Percentiles rank a stretch among this genome's conserved stretches.
phyloP scores from a whole-genome alignment of 92 coral and sea anemone species.

The Epizoanthus stellaris region DNA sequence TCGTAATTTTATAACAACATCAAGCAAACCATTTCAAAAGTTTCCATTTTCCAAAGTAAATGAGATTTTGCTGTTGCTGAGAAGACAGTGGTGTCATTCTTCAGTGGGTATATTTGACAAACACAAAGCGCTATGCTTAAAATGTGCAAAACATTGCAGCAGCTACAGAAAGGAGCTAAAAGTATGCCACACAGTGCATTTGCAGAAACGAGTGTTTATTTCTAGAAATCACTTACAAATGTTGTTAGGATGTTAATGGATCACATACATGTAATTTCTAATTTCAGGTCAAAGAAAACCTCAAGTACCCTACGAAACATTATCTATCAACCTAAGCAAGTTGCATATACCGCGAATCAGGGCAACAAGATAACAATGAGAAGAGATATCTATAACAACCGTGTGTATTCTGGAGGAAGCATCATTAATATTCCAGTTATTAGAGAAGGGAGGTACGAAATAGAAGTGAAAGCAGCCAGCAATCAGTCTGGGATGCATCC shows the following conservation, averaged over 20 bases:
- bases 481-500: not conserved
- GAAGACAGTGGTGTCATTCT: no score
- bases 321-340: not conserved
- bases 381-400: not conserved
- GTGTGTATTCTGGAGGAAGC: not conserved
- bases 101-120: no score
- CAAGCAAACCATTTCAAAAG: no score
- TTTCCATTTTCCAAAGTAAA: no score
- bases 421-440: not conserved
- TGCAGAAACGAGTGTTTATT: no score
- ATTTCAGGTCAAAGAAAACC: not conserved
- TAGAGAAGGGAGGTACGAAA: not conserved
- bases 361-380: not conserved
- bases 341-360: not conserved
- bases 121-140: no score
- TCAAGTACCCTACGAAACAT: not conserved
- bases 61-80: no score
- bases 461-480: not conserved
- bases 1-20: no score
- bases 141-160: no score
- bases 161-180: not conserved
- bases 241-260: not conserved
- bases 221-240: not conserved
- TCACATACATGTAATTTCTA: not conserved
- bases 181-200: not conserved